phyloP scores from a whole-genome alignment of 2,888 invertebrate species.

The Plebejus melissa region DNA sequence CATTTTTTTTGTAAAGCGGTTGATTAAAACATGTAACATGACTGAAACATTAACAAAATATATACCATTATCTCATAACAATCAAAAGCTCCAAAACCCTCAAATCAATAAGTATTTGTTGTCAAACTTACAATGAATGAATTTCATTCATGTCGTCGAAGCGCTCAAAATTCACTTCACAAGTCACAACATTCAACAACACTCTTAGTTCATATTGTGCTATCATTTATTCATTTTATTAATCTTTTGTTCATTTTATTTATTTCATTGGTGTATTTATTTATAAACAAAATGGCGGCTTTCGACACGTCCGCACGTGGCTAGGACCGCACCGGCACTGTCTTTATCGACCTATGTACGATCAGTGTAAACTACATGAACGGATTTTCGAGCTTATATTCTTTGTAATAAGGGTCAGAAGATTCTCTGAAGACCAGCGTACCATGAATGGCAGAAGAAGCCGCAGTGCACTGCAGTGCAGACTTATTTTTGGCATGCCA shows the following conservation, averaged over 20 bases:
- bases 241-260: background rate
- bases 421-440: slow-evolving; percentile 41
- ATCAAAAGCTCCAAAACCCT: background rate
- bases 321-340: slow-evolving; percentile 65
- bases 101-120: slow-evolving; percentile 15
- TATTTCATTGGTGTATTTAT: slow-evolving; percentile 42
- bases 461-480: slow-evolving; percentile 77
- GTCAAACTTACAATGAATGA: slow-evolving; percentile 11
- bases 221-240: background rate
- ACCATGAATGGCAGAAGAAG: slow-evolving; percentile 60
- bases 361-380: background rate
- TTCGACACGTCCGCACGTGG: slow-evolving; percentile 51
- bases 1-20: background rate
- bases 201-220: background rate
- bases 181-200: background rate
- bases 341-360: slow-evolving; percentile 40
- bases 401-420: background rate
- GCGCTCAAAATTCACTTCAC: slow-evolving; percentile 31
- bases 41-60: background rate
- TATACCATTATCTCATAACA: background rate
- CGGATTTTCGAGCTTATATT: background rate
- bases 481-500: slow-evolving; percentile 75
- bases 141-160: slow-evolving; percentile 5
- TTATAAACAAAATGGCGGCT: slow-evolving; percentile 57
- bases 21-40: background rate